phyloP scores from a whole-genome alignment of 2,797 vertebrate genomes.

The Anas georgica region DNA sequence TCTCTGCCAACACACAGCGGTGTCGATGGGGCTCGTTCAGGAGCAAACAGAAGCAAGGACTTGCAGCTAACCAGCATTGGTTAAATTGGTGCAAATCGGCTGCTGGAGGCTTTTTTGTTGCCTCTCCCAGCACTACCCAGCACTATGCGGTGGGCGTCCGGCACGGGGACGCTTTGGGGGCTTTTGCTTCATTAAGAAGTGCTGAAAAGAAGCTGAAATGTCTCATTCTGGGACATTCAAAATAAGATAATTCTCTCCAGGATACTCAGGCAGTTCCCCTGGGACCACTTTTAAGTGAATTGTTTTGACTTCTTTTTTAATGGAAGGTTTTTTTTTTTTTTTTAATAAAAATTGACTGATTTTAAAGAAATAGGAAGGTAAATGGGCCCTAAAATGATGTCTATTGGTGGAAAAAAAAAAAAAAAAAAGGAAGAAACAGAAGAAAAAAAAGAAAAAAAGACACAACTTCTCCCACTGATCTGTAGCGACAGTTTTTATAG shows the following conservation, averaged over 20 bases:
- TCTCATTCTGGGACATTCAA: neutral
- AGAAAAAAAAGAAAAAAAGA: no score
- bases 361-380: neutral
- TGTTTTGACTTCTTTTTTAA: neutral
- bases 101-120: no score
- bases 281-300: neutral
- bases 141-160: no score
- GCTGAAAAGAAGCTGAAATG: neutral
- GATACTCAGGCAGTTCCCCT: neutral
- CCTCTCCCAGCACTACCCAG: no score
- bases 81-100: neutral
- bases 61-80: neutral
- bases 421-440: fast-evolving
- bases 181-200: neutral
- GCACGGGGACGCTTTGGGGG: neutral
- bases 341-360: neutral
- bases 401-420: neutral
- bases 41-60: neutral
- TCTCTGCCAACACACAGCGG: neutral
- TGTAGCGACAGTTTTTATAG: neutral
- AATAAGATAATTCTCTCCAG: neutral
- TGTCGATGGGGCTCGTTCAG: neutral
- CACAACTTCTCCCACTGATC: neutral
- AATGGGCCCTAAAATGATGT: neutral
- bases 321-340: neutral